Conservation (phyloP, 2,797 vertebrate species). For the Argentina silus region DNA sequence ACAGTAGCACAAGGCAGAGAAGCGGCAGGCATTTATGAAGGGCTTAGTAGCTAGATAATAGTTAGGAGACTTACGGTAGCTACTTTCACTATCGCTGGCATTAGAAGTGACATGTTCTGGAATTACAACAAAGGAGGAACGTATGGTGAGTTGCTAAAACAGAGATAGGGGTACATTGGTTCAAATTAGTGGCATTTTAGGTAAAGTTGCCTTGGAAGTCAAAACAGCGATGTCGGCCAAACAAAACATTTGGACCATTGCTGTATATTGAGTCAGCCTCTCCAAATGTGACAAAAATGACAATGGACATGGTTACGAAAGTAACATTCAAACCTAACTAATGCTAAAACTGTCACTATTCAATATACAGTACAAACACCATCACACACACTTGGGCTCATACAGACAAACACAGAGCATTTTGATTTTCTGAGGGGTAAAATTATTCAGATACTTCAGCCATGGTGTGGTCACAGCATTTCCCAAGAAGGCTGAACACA, state of each 20-base stretch:
- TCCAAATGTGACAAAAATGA: background rate
- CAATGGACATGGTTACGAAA: background rate
- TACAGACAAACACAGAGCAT: background rate
- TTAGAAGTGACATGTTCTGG: slow-evolving; percentile 98
- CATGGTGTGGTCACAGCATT: background rate
- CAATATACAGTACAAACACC: background rate
- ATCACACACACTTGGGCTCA: background rate
- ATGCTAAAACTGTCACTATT: background rate
- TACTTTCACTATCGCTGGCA: slow-evolving; percentile 98
- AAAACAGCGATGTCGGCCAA: background rate
- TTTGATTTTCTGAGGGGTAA: background rate
- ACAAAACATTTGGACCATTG: background rate
- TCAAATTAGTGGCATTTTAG: slow-evolving; percentile 4
- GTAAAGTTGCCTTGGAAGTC: background rate
- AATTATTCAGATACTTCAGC: background rate
- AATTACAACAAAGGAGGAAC: slow-evolving; percentile 83
- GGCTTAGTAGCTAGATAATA: slow-evolving; percentile 17
- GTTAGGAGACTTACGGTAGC: slow-evolving; percentile 92
- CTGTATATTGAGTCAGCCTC: background rate
- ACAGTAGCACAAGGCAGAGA: slow-evolving; percentile 14
- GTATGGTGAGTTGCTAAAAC: slow-evolving; percentile 71
- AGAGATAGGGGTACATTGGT: slow-evolving; percentile 35
- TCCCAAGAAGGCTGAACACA: background rate
- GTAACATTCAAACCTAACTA: background rate
- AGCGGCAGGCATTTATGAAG: slow-evolving; percentile 11